Evolutionary conservation across 2,888 invertebrate species (phyloP).

Genomic region (Rhaphigaster nebulosa): DNA sequence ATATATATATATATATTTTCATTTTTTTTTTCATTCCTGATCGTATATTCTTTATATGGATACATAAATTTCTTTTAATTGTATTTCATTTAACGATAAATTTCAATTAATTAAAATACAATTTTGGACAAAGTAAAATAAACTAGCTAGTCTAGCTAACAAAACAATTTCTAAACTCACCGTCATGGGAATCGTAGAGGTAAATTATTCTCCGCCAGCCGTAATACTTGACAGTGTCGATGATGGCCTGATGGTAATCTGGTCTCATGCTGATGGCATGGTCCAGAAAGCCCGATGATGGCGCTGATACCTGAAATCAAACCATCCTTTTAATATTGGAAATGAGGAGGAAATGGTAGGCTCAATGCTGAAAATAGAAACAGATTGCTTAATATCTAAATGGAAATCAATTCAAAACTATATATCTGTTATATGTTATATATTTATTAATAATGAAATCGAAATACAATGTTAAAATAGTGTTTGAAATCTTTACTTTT

Average conservation of each 20-base stretch:
- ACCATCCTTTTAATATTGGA: neutral
- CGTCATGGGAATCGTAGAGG: slow-evolving; percentile 91
- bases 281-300: slow-evolving; percentile 89
- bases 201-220: slow-evolving; percentile 92
- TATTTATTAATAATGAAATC: no score
- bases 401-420: neutral
- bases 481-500: no score
- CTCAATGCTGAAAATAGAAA: neutral
- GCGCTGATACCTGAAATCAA: slow-evolving; percentile 79
- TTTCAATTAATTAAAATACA: no score
- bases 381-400: neutral
- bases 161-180: slow-evolving; percentile 75
- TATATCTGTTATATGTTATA: neutral
- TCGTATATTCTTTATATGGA: no score
- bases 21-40: no score
- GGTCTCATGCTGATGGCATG: slow-evolving; percentile 95
- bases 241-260: slow-evolving; percentile 94
- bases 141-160: no score
- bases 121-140: no score
- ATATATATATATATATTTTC: no score
- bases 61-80: no score
- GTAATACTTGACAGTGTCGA: slow-evolving; percentile 93
- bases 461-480: no score
- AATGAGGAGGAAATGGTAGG: neutral
- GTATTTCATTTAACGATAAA: no score